Evolutionary conservation across 2,113 vertebrate genomes (phyloP), one percentile per base, ranked within the genome.

Genomic region (Myotis yumanensis): DNA sequence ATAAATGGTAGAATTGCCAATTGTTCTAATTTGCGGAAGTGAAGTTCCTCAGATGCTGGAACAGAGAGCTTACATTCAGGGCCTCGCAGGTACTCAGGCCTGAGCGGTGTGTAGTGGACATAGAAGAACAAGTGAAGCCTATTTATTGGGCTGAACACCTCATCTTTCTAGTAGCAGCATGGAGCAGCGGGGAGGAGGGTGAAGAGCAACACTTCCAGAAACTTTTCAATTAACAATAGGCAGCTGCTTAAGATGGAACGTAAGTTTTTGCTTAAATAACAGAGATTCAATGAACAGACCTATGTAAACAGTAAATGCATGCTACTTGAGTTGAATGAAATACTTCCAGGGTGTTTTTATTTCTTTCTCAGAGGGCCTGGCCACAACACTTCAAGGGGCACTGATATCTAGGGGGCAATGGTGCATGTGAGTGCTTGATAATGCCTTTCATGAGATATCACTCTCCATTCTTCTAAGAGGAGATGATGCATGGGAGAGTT

Each of bases 221-320:
- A 87, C 15, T 80, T 87, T 18, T 9, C 32, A 46, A 30, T 71
- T 71, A 90, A 43, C 46, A 80, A 73, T 48, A 66, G 72, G 37
- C 32, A 82, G 12, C 11, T 54, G 17, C 11, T 93, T n/a, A 84
- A 92, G 80, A 57, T 7, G 22, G 35, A 93, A 35, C 54, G 22
- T 8, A 32, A 15, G 37, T 92, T 92, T 89, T 32, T n/a, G 7
- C 23, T 82, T 85, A 82, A 69, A 68, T 62, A 82, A 25, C 3
- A 86, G 79, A 59, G 62, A 69, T 80, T 95, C 18, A n/a, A 11
- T 64, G 32, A 62, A 37, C 2, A 48, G 40, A 71, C n/a, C 11
- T 64, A 88, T 46, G 14, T 43, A 91, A 66, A 77, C 43, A 95
- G 62, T 40, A 89, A 93, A 71, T 3, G 16, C 25, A 64, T 32